phyloP scores from a whole-genome alignment of 2,797 vertebrate species.

The Morelia viridis region DNA sequence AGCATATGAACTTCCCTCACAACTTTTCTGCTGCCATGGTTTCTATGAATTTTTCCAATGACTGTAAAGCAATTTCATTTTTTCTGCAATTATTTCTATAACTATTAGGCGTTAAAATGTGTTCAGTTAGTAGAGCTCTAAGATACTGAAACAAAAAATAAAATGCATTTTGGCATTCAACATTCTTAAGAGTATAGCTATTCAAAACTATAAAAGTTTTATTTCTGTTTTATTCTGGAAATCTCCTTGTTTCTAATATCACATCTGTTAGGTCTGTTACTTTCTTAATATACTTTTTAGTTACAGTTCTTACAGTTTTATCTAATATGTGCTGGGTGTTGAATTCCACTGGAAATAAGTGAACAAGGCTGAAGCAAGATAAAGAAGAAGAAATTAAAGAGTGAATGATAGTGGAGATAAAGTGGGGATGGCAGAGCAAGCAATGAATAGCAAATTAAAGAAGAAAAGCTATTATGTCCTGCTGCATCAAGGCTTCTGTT shows the following conservation, averaged over 20 bases:
- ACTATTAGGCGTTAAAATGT: conserved; percentile 10
- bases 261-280: too few species aligned
- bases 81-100: neutral
- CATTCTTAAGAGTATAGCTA: conserved; percentile 4
- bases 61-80: conserved; percentile 26
- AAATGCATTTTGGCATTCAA: neutral
- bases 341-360: too few species aligned
- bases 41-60: neutral
- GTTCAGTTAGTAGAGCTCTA: neutral
- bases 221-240: too few species aligned
- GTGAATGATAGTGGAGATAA: too few species aligned
- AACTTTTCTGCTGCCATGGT: conserved; percentile 1
- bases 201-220: neutral
- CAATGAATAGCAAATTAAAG: neutral
- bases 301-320: too few species aligned
- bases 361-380: neutral
- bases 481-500: too few species aligned
- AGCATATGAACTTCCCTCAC: neutral
- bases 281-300: too few species aligned
- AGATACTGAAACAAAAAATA: neutral
- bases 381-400: neutral
- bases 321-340: too few species aligned
- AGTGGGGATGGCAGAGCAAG: neutral
- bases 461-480: neutral
- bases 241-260: too few species aligned